These are phyloP conservation scores for Tursiops truncatus DNA, from an alignment of 2,113 vertebrate genomes.

Conservation along the genomic window DNA sequence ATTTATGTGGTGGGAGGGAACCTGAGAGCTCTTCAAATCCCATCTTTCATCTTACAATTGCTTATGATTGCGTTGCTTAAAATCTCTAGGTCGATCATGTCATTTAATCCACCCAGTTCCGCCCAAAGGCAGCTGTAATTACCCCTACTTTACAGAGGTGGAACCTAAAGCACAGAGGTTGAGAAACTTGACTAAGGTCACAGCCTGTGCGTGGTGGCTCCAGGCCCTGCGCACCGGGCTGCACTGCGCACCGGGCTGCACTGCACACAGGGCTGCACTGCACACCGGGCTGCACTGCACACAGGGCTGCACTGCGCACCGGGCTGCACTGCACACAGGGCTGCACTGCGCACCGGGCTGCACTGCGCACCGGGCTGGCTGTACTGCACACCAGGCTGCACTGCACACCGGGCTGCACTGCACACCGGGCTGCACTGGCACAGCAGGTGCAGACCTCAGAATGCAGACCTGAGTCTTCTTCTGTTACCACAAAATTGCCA, in stretches of 20 bases:
- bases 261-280: not conserved
- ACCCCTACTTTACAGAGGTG: not conserved
- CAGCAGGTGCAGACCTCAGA: not conserved
- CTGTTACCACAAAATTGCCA: not conserved
- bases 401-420: not conserved
- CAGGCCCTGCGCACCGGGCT: not conserved
- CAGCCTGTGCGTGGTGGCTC: not conserved
- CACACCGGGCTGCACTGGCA: not conserved
- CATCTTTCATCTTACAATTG: not conserved
- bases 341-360: not conserved
- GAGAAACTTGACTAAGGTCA: not conserved
- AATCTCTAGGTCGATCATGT: not conserved
- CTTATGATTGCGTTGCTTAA: not conserved
- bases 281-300: no score
- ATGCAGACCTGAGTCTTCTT: not conserved
- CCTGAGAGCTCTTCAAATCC: not conserved
- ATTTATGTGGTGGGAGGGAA: not conserved
- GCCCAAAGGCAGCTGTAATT: not conserved
- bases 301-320: no score
- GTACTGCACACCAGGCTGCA: no score
- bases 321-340: no score
- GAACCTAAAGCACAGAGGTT: not conserved
- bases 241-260: not conserved
- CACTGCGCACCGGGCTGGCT: not conserved
- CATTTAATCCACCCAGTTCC: not conserved